Evolutionary conservation across 1,140 invertebrate species (phyloP), one percentile per base, ranked within the genome.

Genomic region (Trichonephila clavata): DNA sequence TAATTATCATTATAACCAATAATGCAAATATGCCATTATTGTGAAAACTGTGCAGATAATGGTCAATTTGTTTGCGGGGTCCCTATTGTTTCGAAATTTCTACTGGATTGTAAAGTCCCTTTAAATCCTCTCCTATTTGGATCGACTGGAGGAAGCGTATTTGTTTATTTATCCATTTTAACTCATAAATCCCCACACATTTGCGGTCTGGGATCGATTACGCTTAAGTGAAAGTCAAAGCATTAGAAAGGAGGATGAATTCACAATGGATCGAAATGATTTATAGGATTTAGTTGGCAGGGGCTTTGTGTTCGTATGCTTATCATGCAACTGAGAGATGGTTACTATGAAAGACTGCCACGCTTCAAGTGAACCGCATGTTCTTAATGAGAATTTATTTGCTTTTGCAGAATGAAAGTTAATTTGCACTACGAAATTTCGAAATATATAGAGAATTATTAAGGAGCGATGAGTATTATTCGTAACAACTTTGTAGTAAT

Each of bases 221-320:
- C 60, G 27, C 61, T 88, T 68, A 88, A 88, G 61, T 88, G 86
- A 88, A 88, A 88, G 60, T 88, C 86, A 68, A 88, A 88, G 61
- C 86, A 32, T 57, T 43, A 27, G 61, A 71, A 86, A 43, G 61
- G 18, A 50, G 21, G 61, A 50, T 88, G 86, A 68, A 88, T 43
- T 88, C 84, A 21, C 61, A 68, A 88, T 68, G 61, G 61, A 39
- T 88, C 8, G 14, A 21, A 68, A 88, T 88, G 86, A 68, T 50
- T 88, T 88, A 65, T 88, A 43, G 61, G 60, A 88, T 88, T 88
- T 68, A 43, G 21, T 18, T 39, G 81, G 18, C 39, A 21, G 43
- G 18, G 81, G 7, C 43, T 83, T n/a, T 83, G 81, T 83, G 81
- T 59, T 50, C 81, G 39, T 13, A 83, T 83, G 81, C 39, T 83